phyloP scores from a whole-genome alignment of 1,140 invertebrate genomes.

The Bathynomus jamesi region DNA sequence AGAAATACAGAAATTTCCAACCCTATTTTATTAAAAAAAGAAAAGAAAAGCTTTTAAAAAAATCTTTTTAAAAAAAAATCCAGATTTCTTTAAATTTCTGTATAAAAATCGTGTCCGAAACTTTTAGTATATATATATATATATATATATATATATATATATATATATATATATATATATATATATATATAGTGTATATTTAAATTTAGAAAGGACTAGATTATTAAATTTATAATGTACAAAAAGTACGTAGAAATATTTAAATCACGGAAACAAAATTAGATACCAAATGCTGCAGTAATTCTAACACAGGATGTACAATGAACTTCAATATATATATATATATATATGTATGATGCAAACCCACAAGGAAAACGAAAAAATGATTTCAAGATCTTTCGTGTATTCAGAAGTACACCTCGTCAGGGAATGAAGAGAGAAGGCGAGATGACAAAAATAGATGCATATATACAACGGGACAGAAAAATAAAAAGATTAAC shows the following conservation, averaged over 20 bases:
- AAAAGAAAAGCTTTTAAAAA: background rate
- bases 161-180: background rate
- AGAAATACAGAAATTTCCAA: background rate
- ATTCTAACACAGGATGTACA: background rate
- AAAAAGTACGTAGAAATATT: background rate
- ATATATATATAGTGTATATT: background rate
- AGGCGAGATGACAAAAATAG: too few species aligned
- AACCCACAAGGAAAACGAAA: too few species aligned
- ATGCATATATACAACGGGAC: too few species aligned
- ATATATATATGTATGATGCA: background rate
- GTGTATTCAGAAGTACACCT: too few species aligned
- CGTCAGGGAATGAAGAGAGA: too few species aligned
- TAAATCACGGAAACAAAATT: background rate
- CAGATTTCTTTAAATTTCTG: too few species aligned
- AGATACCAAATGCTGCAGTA: background rate
- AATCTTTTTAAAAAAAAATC: too few species aligned
- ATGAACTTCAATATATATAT: background rate
- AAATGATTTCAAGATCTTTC: too few species aligned
- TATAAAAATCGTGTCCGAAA: background rate
- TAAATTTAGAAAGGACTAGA: background rate
- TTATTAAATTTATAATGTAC: background rate
- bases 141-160: background rate
- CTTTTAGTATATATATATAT: too few species aligned
- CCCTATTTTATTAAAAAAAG: background rate
- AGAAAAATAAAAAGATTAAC: too few species aligned